These are phyloP conservation scores for Plagiodera versicolora DNA, from an alignment of 2,888 invertebrate genomes.

Conservation along the genomic window DNA sequence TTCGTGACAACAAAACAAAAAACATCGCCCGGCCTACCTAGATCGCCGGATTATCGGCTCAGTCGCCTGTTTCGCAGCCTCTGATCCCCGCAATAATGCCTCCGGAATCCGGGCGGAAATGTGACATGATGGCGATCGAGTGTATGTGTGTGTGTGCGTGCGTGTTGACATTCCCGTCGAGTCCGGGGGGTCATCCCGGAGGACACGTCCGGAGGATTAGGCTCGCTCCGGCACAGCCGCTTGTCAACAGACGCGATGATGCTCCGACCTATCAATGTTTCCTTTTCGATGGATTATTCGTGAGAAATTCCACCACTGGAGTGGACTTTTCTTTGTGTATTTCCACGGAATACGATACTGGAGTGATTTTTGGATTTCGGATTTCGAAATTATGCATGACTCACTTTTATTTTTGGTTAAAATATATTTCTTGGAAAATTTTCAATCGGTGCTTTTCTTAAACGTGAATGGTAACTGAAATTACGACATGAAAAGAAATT, in stretches of 20 bases:
- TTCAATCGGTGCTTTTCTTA: too few relatives aligned
- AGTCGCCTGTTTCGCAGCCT: not conserved
- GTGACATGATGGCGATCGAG: constrained; percentile 48
- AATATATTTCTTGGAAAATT: too few relatives aligned
- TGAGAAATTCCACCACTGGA: too few relatives aligned
- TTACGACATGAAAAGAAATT: too few relatives aligned
- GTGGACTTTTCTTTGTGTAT: too few relatives aligned
- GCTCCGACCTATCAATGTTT: too few relatives aligned
- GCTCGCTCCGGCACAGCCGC: constrained; percentile 36
- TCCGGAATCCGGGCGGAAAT: constrained; percentile 20
- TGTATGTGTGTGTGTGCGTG: constrained; percentile 46
- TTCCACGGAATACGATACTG: too few relatives aligned
- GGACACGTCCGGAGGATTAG: constrained; percentile 51
- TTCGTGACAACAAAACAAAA: constrained; percentile 19
- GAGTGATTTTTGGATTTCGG: too few relatives aligned
- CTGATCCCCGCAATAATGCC: not conserved
- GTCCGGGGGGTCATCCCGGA: constrained; percentile 50
- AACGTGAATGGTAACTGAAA: too few relatives aligned
- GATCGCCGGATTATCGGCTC: not conserved
- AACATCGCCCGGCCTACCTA: too few relatives aligned
- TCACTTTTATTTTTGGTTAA: too few relatives aligned
- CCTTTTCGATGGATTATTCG: not conserved
- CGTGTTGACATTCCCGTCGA: constrained; percentile 48
- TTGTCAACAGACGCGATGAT: constrained; percentile 46
- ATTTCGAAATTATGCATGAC: too few relatives aligned